Evolutionary conservation across 2,113 vertebrate species (phyloP).

Genomic region (Pelusios castaneus): DNA sequence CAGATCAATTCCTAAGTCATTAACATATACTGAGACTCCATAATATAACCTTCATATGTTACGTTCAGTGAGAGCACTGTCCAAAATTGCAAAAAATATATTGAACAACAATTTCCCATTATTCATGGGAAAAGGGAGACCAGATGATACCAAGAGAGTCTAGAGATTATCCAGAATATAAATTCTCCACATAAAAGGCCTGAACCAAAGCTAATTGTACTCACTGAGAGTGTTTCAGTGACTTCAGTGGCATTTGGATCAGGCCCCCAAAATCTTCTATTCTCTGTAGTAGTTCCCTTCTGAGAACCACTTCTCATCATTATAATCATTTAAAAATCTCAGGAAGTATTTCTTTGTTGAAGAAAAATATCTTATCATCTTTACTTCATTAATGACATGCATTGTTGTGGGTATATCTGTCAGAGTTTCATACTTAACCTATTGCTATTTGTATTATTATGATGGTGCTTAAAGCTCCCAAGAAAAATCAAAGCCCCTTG

Average conservation of each 20-base stretch:
- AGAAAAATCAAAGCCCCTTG: neutral
- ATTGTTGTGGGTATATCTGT: neutral
- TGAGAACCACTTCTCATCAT: neutral
- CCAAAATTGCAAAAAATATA: neutral
- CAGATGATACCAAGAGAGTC: neutral
- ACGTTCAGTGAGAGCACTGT: neutral
- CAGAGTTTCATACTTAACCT: neutral
- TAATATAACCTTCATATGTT: neutral
- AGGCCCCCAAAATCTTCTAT: neutral
- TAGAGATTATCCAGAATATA: neutral
- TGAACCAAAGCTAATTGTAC: neutral
- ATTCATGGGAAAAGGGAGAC: neutral
- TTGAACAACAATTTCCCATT: conserved; percentile 15
- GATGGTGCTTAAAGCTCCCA: neutral
- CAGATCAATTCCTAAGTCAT: neutral
- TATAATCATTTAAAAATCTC: neutral
- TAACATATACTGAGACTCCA: conserved; percentile 32
- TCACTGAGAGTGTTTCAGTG: neutral
- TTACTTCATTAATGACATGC: neutral
- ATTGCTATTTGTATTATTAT: neutral
- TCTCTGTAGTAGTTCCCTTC: neutral
- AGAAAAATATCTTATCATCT: neutral
- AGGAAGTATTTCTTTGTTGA: neutral
- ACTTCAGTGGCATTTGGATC: neutral
- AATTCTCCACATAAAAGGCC: neutral